Conservation (phyloP, 2,888 invertebrate genomes). For the Ormyrus rosae region DNA sequence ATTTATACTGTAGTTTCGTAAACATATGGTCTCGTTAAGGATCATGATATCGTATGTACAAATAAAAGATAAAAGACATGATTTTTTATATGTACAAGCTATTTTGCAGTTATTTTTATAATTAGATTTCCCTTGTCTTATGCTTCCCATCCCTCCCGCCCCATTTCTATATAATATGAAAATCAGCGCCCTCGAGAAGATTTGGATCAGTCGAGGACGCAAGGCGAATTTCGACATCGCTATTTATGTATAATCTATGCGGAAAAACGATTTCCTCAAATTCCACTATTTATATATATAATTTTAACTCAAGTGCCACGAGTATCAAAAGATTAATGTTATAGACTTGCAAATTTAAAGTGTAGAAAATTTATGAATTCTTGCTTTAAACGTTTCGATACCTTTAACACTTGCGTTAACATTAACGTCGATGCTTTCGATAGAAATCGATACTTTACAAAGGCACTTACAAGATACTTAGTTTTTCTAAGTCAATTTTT, state of each 20-base stretch:
- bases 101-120: constrained; percentile 57
- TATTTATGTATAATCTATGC: constrained; percentile 16
- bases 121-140: constrained; percentile 43
- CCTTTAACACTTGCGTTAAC: constrained; percentile 17
- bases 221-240: constrained; percentile 34
- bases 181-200: constrained; percentile 29
- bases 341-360: constrained; percentile 19
- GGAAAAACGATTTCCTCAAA: constrained; percentile 46
- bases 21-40: constrained; percentile 54
- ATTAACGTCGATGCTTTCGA: constrained; percentile 19
- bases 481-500: constrained; percentile 34
- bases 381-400: constrained; percentile 35
- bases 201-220: constrained; percentile 8
- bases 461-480: constrained; percentile 48
- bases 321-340: background rate
- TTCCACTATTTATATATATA: constrained; percentile 35
- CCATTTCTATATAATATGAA: constrained; percentile 47
- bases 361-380: constrained; percentile 24
- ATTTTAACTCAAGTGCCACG: background rate
- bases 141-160: constrained; percentile 34
- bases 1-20: constrained; percentile 56
- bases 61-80: constrained; percentile 47
- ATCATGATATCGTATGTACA: constrained; percentile 70
- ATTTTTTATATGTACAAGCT: constrained; percentile 66
- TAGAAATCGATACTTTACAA: constrained; percentile 25